phyloP scores from a whole-genome alignment of 2,113 vertebrate genomes.

The Peromyscus californicus region DNA sequence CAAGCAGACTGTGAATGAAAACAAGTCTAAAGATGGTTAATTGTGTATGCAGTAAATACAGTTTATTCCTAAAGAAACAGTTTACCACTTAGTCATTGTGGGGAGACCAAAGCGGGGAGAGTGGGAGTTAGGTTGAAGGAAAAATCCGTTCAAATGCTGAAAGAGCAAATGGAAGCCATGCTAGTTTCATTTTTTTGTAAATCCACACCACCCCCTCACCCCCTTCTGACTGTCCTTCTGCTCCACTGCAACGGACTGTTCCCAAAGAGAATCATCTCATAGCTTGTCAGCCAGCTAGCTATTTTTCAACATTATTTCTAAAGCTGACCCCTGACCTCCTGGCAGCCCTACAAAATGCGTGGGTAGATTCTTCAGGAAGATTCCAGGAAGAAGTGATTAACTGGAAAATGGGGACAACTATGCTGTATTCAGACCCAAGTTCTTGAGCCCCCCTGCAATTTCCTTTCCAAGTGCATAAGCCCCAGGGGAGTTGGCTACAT shows the following conservation, averaged over 20 bases:
- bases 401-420: constrained; percentile 62
- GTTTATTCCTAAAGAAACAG: constrained; percentile 82
- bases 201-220: constrained; percentile 24
- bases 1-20: constrained; percentile 80
- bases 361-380: constrained; percentile 80
- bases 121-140: constrained; percentile 33
- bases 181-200: constrained; percentile 50
- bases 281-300: constrained; percentile 85
- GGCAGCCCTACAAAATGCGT: constrained; percentile 78
- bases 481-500: background rate
- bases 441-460: background rate
- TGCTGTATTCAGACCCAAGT: constrained; percentile 45
- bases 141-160: constrained; percentile 75
- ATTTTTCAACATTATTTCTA: constrained; percentile 84
- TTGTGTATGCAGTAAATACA: constrained; percentile 84
- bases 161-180: constrained; percentile 67
- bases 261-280: constrained; percentile 82
- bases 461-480: background rate
- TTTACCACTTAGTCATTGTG: constrained; percentile 82
- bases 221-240: constrained; percentile 53
- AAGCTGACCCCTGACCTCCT: constrained; percentile 82
- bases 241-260: constrained; percentile 77
- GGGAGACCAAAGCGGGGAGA: background rate
- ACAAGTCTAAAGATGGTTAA: constrained; percentile 79
- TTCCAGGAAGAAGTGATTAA: constrained; percentile 77